Evolutionary conservation across 2,113 vertebrate species (phyloP), one percentile per base, ranked within the genome.

Genomic region (Pelecanoides urinatrix): DNA sequence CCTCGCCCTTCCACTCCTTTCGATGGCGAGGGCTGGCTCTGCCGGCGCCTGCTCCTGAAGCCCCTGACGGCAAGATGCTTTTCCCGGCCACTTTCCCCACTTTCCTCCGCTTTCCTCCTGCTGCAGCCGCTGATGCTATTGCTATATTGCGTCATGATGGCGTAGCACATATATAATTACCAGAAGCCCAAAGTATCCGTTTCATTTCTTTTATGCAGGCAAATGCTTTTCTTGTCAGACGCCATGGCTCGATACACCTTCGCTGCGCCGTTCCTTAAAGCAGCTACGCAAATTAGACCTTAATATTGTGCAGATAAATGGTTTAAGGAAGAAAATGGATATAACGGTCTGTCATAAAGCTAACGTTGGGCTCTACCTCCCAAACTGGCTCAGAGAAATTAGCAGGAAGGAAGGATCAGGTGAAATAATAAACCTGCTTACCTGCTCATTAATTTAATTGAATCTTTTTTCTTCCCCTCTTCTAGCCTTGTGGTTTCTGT

Each of bases 391-490:
- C 95, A 74, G 96, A 93, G 93, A 97, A 98, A 97, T 97, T 95
- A 98, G 92, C 96, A 96, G 92, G 97, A 98, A 97, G 96, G 96
- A 97, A 95, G 96, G 98, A 98, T 97, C 97, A 98, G 97, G 97
- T 10, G 30, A 97, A 98, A 97, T 97, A 96, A 98, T 97, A 97
- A 98, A 97, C 97, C 97, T 86, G 97, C 98, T 97, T 96, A 98
- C 97, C 97, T 97, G 97, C 97, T 98, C 98, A 97, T 98, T 98
- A 98, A 96, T 94, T 98, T 98, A 98, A 96, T 94, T 96, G 97
- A 97, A 98, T 98, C 96, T 96, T 94, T 90, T 84, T 82, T 72
- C 70, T 71, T 62, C 67, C 80, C 74, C 74, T 94, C 87, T 82
- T 61, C 45, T 50, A 11, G 81, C 94, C 95, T 82, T 22, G 74